Conservation (phyloP, 2,797 vertebrate species). For the Poeciliopsis gracilis region DNA sequence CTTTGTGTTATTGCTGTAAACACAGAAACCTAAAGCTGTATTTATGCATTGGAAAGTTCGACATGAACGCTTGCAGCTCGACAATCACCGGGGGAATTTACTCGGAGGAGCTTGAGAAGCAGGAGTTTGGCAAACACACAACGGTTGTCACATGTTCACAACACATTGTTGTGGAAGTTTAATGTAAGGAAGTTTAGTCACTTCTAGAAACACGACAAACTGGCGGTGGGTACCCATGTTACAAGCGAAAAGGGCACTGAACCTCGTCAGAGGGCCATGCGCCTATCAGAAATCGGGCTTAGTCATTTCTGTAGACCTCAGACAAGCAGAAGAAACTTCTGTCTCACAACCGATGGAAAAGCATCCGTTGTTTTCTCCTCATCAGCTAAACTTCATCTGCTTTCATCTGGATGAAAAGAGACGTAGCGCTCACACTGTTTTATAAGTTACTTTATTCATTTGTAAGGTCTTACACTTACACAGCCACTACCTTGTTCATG, state of each 20-base stretch:
- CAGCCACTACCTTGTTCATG: background rate
- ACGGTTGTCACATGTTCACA: background rate
- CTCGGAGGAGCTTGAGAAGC: background rate
- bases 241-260: background rate
- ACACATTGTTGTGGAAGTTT: background rate
- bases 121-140: background rate
- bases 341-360: background rate
- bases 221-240: background rate
- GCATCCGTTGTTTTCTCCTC: background rate
- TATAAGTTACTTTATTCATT: background rate
- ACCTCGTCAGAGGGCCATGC: background rate
- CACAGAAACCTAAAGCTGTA: background rate
- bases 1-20: constrained; percentile 26
- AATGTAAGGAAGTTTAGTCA: background rate
- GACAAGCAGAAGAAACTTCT: background rate
- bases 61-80: background rate
- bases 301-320: background rate
- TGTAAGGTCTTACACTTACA: background rate
- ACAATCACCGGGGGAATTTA: background rate
- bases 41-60: background rate
- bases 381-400: background rate
- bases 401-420: background rate
- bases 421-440: background rate
- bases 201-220: constrained; percentile 1
- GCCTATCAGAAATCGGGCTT: background rate